Percentiles rank a stretch among this genome's conserved stretches.
Evolutionary conservation across 2,113 vertebrate genomes (phyloP).

Genomic region (Gymnarchus niloticus): DNA sequence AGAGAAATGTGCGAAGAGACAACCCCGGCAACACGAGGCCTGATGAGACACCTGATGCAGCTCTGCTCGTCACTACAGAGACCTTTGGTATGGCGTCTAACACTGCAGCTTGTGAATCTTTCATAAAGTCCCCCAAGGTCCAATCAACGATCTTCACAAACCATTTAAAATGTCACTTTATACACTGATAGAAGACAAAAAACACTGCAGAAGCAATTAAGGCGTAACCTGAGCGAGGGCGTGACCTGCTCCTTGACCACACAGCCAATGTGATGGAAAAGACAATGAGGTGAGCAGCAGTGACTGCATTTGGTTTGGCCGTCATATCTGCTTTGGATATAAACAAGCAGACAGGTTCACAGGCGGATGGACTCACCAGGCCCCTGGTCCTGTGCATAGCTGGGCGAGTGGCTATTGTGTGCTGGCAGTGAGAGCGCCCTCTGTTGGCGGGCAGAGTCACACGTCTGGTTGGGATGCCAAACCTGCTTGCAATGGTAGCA

Average conservation of each 20-base stretch:
- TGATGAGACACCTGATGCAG: too few relatives aligned
- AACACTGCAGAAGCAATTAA: neutral
- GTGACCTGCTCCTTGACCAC: too few relatives aligned
- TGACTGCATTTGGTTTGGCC: neutral
- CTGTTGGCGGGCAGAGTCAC: slow-evolving; percentile 93
- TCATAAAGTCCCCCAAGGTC: neutral
- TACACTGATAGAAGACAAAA: neutral
- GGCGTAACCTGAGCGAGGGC: neutral
- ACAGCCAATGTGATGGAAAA: neutral
- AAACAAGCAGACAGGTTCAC: neutral
- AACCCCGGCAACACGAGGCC: too few relatives aligned
- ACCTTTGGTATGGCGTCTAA: too few relatives aligned
- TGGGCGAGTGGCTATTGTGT: slow-evolving; percentile 90
- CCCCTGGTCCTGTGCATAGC: slow-evolving; percentile 88
- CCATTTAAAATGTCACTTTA: neutral
- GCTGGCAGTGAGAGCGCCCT: slow-evolving; percentile 83
- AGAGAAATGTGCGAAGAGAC: too few relatives aligned
- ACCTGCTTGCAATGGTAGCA: slow-evolving; percentile 99
- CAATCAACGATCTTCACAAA: neutral
- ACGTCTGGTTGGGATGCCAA: slow-evolving; percentile 98
- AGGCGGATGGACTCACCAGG: slow-evolving; percentile 63
- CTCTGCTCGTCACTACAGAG: too few relatives aligned
- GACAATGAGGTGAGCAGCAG: neutral
- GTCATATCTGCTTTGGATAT: neutral
- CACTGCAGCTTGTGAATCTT: neutral